phyloP scores from a whole-genome alignment of 2,113 vertebrate species.

The Brachypodius melanocephalos region DNA sequence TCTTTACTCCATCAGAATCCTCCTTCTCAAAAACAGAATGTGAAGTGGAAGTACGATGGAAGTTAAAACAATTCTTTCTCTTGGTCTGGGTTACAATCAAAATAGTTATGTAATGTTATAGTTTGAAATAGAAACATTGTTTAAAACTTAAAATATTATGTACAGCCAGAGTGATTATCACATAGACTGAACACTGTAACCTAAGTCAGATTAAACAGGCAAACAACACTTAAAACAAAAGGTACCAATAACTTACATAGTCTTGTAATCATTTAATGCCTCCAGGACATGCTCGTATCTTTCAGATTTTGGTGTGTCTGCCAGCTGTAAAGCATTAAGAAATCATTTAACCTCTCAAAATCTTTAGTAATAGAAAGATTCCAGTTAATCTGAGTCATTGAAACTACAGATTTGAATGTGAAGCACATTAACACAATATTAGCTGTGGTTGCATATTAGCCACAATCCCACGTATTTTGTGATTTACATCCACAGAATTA shows the following conservation, averaged over 20 bases:
- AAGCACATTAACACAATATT: background rate
- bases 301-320: constrained; percentile 87
- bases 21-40: background rate
- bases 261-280: constrained; percentile 93
- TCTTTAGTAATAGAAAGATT: constrained; percentile 21
- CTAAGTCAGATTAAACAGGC: background rate
- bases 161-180: background rate
- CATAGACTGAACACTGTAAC: background rate
- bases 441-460: background rate
- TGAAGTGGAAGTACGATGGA: background rate
- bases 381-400: background rate
- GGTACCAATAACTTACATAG: constrained; percentile 82
- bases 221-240: background rate
- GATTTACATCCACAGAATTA: background rate
- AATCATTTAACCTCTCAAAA: constrained; percentile 59
- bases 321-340: constrained; percentile 82
- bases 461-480: background rate
- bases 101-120: background rate
- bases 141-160: background rate
- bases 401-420: background rate
- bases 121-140: background rate
- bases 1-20: background rate
- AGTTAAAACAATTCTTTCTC: background rate
- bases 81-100: background rate
- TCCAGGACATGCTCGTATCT: constrained; percentile 89